Evolutionary conservation across 2,797 vertebrate genomes (phyloP), one percentile per base, ranked within the genome.

Genomic region (Tangara arthus): DNA sequence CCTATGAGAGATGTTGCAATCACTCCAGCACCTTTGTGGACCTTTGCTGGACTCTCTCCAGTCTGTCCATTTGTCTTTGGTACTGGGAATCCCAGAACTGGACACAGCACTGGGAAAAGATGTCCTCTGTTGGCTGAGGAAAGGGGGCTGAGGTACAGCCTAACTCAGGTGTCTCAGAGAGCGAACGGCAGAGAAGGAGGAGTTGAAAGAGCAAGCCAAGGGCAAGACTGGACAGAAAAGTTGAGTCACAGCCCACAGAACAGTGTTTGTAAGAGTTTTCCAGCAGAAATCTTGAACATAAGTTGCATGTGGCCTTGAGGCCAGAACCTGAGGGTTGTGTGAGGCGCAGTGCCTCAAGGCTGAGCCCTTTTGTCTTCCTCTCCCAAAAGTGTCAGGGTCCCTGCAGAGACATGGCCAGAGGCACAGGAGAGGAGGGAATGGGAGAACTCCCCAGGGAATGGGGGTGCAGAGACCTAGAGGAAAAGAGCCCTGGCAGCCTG

Each of bases 401-500:
- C 39, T 77, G 69, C 28, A 78, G 52, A 61, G 24, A 21, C 0
- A 1, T 63, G 70, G 21, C 8, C 16, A 39, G 60, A 79, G 13
- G 11, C 35, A 64, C 23, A 47, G 37, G 34, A 85, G 44, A 66
- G 12, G 32, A 75, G 14, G 46, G 14, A 35, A 34, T 35, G 26
- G 4, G 1, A 6, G 4, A 30, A 47, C 26, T 77, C 11, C 13
- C 8, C 20, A 20, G 30, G 41, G 11, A 39, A 32, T 23, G 32
- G 4, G 0, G 8, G 0, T 32, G 13, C 2, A 6, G 41, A 68
- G 15, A 41, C 46, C 8, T 9, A 12, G 49, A 47, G 15, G 7
- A 56, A 81, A 66, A 46, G 26, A 42, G 2, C 17, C 30, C 0
- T 14, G 49, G 10, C 17, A 81, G 41, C 22, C 39, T 63, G n/a